phyloP scores from a whole-genome alignment of 2,113 vertebrate genomes.

The Nannobrachium achirus region DNA sequence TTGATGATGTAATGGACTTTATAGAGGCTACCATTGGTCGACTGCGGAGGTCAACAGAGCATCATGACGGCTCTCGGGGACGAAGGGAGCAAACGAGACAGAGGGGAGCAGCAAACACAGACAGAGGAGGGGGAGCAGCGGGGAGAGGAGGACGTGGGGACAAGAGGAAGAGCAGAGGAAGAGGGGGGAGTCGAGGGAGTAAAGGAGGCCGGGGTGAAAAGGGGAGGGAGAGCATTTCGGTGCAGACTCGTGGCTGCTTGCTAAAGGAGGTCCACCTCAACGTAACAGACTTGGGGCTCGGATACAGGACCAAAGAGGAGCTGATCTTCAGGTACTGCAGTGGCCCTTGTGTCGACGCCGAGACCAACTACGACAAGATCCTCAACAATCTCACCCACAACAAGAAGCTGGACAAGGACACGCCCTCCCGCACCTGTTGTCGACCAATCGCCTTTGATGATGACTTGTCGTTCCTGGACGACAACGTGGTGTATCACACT shows the following conservation, averaged over 20 bases:
- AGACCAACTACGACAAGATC: slow-evolving; percentile 98
- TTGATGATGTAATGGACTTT: slow-evolving; percentile 96
- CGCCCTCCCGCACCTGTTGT: slow-evolving; percentile 89
- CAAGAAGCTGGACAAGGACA: slow-evolving; percentile 92
- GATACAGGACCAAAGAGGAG: slow-evolving; percentile 97
- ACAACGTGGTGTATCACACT: slow-evolving; percentile 94
- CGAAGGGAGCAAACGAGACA: slow-evolving; percentile 84
- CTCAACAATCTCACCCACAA: slow-evolving; percentile 95
- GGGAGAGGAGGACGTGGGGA: slow-evolving; percentile 68
- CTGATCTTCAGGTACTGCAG: slow-evolving; percentile 97
- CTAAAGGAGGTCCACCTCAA: slow-evolving; percentile 95
- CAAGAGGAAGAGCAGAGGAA: slow-evolving; percentile 72
- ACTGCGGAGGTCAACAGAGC: slow-evolving; percentile 87
- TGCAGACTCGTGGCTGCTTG: slow-evolving; percentile 88
- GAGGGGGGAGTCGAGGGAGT: slow-evolving; percentile 62
- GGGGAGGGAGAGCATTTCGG: slow-evolving; percentile 73
- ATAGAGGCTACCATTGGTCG: slow-evolving; percentile 94
- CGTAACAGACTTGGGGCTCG: slow-evolving; percentile 94
- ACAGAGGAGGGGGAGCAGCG: slow-evolving; percentile 58
- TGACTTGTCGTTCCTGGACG: slow-evolving; percentile 95
- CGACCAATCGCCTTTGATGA: slow-evolving; percentile 94
- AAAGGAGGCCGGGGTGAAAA: slow-evolving; percentile 76
- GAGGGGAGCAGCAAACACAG: slow-evolving; percentile 70
- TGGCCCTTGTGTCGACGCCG: slow-evolving; percentile 89
- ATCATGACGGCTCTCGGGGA: slow-evolving; percentile 70